phyloP scores from a whole-genome alignment of 2,113 vertebrate species.

The Microcebus murinus region DNA sequence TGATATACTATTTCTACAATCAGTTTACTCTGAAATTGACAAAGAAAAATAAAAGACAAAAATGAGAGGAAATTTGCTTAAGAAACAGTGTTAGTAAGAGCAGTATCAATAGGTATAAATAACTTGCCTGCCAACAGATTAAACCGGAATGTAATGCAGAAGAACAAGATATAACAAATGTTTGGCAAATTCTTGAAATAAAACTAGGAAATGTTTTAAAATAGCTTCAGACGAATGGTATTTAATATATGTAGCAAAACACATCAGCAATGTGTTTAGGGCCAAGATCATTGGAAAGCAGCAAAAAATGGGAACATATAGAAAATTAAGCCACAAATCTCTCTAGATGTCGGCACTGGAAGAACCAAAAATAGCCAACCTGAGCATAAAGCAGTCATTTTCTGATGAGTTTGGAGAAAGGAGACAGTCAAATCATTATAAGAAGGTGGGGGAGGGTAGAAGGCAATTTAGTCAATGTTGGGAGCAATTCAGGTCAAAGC shows the following conservation, averaged over 20 bases:
- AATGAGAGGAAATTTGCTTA: slow-evolving; percentile 13
- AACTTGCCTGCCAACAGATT: slow-evolving; percentile 68
- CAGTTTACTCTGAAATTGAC: slow-evolving; percentile 46
- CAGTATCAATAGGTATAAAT: slow-evolving; percentile 67
- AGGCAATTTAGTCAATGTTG: neutral
- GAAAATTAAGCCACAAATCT: slow-evolving; percentile 68
- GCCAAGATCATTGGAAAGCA: slow-evolving; percentile 59
- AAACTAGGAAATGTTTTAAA: slow-evolving; percentile 64
- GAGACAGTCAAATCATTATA: slow-evolving; percentile 36
- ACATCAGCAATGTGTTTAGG: slow-evolving; percentile 46
- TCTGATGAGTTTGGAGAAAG: slow-evolving; percentile 47
- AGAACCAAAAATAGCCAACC: slow-evolving; percentile 36
- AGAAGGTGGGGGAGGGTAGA: neutral
- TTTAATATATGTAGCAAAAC: slow-evolving; percentile 49
- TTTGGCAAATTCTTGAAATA: slow-evolving; percentile 65
- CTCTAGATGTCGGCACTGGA: slow-evolving; percentile 30
- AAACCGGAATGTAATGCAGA: slow-evolving; percentile 55
- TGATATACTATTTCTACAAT: neutral
- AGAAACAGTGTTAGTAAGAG: slow-evolving; percentile 51
- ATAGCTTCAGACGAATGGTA: slow-evolving; percentile 60
- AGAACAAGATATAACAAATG: slow-evolving; percentile 61
- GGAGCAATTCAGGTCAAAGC: neutral
- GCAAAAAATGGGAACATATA: slow-evolving; percentile 25
- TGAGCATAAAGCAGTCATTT: slow-evolving; percentile 50
- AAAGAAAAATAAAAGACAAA: slow-evolving; percentile 1